These are phyloP conservation scores for Pentalonia nigronervosa DNA, from an alignment of 1,140 invertebrate species.

Conservation along the genomic window DNA sequence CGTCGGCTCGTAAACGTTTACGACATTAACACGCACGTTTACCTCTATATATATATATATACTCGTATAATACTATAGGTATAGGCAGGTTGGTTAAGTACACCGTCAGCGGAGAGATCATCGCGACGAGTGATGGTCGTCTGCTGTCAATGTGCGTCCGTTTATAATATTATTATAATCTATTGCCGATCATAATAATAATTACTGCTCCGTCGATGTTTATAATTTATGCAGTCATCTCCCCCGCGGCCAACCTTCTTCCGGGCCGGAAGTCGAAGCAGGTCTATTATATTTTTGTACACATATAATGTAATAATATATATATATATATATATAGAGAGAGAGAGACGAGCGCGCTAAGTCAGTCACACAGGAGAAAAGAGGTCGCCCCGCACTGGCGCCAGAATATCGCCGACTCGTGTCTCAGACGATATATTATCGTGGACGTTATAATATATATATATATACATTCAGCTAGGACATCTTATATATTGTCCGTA, in stretches of 20 bases:
- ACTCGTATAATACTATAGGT: neutral
- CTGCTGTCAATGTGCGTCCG: neutral
- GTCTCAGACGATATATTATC: neutral
- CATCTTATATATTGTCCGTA: neutral
- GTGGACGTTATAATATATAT: neutral
- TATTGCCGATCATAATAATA: neutral
- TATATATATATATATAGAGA: no score
- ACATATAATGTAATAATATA: neutral
- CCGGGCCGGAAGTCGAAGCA: neutral
- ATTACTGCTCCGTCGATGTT: neutral
- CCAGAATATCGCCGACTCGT: neutral
- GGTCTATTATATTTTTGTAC: constrained; percentile 17
- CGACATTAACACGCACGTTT: neutral
- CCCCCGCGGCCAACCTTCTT: constrained; percentile 1
- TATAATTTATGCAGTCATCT: neutral
- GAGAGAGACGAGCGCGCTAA: neutral
- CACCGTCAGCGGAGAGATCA: neutral
- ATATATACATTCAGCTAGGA: neutral
- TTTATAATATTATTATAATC: neutral
- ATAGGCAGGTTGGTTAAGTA: neutral
- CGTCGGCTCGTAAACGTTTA: neutral
- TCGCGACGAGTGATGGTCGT: neutral
- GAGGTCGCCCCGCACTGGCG: neutral
- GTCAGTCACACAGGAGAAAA: neutral
- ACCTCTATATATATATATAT: neutral